Conservation (phyloP, 1,140 invertebrate species). For the Leptinotarsa undecemlineata region DNA sequence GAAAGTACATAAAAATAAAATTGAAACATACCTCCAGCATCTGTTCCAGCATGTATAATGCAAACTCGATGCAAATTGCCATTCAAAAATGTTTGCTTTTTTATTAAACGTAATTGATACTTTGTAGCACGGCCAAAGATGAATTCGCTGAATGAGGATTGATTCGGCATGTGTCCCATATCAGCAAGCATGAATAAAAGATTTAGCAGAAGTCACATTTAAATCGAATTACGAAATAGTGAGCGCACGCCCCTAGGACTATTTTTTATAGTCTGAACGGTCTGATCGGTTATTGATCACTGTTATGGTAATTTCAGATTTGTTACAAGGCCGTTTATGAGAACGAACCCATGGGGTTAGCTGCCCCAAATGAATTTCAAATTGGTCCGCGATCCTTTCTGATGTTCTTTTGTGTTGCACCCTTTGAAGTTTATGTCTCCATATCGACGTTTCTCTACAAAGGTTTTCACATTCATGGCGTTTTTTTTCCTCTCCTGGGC, state of each 20-base stretch:
- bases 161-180: slow-evolving; percentile 25
- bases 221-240: slow-evolving; percentile 17
- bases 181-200: slow-evolving; percentile 18
- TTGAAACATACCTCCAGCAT: not conserved
- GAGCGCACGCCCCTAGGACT: slow-evolving; percentile 24
- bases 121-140: slow-evolving; percentile 12
- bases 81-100: slow-evolving; percentile 18
- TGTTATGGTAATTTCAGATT: slow-evolving; percentile 33
- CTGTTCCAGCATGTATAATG: slow-evolving; percentile 8
- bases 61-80: not conserved
- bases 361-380: slow-evolving; percentile 30
- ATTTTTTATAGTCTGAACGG: slow-evolving; percentile 19
- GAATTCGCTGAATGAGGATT: slow-evolving; percentile 8
- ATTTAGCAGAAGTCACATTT: slow-evolving; percentile 26
- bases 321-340: slow-evolving; percentile 28
- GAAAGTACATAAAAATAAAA: too few species aligned
- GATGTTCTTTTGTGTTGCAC: slow-evolving; percentile 3
- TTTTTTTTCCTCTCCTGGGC: slow-evolving; percentile 24
- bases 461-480: slow-evolving; percentile 25
- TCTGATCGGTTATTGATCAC: slow-evolving; percentile 30
- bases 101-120: slow-evolving; percentile 23
- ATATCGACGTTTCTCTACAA: slow-evolving; percentile 23
- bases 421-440: slow-evolving; percentile 22
- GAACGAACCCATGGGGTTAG: slow-evolving; percentile 11
- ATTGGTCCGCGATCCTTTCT: slow-evolving; percentile 24